Percentiles rank a stretch among this genome's conserved stretches.
Evolutionary conservation across 1,140 invertebrate genomes (phyloP).

Genomic region (Heliothis subflexa): DNA sequence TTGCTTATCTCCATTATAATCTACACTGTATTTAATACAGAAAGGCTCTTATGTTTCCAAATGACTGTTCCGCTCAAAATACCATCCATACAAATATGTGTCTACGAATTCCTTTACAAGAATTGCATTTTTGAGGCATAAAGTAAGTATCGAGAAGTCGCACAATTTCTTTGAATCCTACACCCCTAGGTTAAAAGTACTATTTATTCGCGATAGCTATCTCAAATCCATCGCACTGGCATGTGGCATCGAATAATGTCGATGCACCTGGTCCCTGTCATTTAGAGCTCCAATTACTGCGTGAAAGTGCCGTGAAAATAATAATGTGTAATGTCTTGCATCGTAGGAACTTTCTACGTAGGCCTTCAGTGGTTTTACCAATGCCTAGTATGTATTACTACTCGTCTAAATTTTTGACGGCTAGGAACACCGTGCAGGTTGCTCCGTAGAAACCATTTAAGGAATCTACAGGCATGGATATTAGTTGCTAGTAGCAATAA

Average conservation of each 20-base stretch:
- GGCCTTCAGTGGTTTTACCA: not conserved
- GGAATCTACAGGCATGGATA: too few relatives aligned
- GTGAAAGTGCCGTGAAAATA: conserved; percentile 31
- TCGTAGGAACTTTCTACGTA: not conserved
- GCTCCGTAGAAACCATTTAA: too few relatives aligned
- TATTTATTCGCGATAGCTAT: conserved; percentile 2
- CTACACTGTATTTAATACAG: too few relatives aligned
- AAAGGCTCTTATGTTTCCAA: too few relatives aligned
- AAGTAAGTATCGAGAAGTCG: not conserved
- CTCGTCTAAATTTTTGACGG: too few relatives aligned
- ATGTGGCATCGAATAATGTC: conserved; percentile 24
- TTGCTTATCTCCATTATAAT: too few relatives aligned
- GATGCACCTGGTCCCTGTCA: conserved; percentile 35
- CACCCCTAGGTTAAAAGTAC: conserved; percentile 1
- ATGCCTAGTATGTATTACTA: too few relatives aligned
- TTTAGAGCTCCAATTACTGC: conserved; percentile 15
- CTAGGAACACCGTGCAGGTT: too few relatives aligned
- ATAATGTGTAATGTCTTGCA: conserved; percentile 5
- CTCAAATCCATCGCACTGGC: conserved; percentile 7
- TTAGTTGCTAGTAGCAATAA: too few relatives aligned
- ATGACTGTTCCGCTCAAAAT: too few relatives aligned
- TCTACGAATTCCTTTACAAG: not conserved
- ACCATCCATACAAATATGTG: too few relatives aligned
- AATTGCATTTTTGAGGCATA: not conserved
- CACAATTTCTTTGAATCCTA: not conserved